phyloP scores from a whole-genome alignment of 2,888 invertebrate genomes.

The Monoplex corrugatus region DNA sequence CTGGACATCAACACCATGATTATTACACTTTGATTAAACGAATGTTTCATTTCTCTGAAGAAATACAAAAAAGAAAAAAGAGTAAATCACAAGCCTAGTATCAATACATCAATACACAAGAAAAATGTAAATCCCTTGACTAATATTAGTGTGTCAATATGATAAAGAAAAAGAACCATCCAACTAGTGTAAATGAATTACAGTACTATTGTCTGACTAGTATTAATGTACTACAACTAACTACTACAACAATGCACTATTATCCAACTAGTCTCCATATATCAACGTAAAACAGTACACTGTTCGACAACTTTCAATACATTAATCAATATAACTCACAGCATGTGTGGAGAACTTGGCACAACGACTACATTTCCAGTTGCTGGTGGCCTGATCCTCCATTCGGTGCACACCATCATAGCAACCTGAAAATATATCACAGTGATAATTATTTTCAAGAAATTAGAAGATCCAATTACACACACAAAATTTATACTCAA shows the following conservation, averaged over 20 bases:
- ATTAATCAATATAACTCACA: constrained; percentile 60
- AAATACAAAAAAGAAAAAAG: neutral
- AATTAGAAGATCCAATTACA: neutral
- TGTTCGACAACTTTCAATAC: too few species aligned
- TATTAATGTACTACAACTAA: too few species aligned
- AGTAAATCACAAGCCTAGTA: too few species aligned
- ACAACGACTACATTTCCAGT: constrained; percentile 75
- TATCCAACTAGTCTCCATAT: too few species aligned
- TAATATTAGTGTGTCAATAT: too few species aligned
- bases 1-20: constrained; percentile 58
- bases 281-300: neutral
- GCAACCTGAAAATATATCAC: constrained; percentile 71
- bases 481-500: too few species aligned
- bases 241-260: too few species aligned
- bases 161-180: neutral
- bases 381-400: constrained; percentile 54
- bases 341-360: constrained; percentile 57
- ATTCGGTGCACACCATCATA: constrained; percentile 75
- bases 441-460: neutral
- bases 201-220: neutral
- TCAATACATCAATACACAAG: too few species aligned
- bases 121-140: too few species aligned
- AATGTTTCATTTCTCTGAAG: neutral
- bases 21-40: neutral
- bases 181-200: neutral